Evolutionary conservation across 1,140 invertebrate species (phyloP).

Genomic region (Homalodisca vitripennis): DNA sequence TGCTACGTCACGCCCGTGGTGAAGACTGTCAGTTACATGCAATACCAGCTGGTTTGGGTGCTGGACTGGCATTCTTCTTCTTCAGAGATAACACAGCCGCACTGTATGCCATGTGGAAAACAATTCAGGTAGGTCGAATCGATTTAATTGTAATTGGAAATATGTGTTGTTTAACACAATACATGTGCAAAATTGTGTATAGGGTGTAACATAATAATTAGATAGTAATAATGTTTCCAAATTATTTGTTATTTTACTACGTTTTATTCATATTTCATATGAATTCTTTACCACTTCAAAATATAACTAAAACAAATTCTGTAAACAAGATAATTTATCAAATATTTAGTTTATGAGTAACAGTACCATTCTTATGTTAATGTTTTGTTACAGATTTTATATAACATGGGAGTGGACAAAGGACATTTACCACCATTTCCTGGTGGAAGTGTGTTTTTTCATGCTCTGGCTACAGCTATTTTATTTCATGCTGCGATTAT

Average conservation of each 20-base stretch:
- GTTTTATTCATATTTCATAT: not conserved
- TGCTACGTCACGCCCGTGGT: constrained; percentile 54
- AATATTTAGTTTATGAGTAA: no score
- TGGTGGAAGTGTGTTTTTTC: constrained; percentile 65
- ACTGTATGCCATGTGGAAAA: constrained; percentile 71
- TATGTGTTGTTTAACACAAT: no score
- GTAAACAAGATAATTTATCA: no score
- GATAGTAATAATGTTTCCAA: no score
- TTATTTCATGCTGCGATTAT: constrained; percentile 78
- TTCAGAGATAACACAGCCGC: constrained; percentile 68
- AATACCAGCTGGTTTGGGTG: constrained; percentile 62
- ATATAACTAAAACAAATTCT: not conserved
- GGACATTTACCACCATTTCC: constrained; percentile 59
- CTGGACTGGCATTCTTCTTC: constrained; percentile 59
- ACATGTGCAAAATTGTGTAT: no score
- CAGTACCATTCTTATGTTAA: not conserved
- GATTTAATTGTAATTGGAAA: no score
- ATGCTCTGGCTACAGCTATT: constrained; percentile 74
- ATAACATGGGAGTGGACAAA: constrained; percentile 57
- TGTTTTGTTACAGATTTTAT: constrained; percentile 55
- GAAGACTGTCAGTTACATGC: constrained; percentile 59
- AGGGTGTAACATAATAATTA: no score
- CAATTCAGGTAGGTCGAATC: constrained; percentile 62
- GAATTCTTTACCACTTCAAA: not conserved
- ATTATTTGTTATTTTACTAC: no score